Conservation (phyloP, 2,797 vertebrate species). For the Artibeus lituratus region DNA sequence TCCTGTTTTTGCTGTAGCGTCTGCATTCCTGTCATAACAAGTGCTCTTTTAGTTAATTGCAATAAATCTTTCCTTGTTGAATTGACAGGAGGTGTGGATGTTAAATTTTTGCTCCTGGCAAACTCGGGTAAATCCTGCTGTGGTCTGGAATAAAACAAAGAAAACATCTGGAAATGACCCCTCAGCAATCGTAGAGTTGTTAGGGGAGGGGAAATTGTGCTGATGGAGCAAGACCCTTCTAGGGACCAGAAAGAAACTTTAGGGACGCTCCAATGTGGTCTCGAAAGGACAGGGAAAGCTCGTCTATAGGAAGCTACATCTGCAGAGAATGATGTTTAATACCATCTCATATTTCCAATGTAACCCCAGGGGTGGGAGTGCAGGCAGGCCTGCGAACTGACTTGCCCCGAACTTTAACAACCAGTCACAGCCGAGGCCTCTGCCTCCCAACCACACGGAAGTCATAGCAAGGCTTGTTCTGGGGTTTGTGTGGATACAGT, state of each 20-base stretch:
- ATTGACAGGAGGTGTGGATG: conserved; percentile 1
- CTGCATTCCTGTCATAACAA: neutral
- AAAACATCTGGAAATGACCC: neutral
- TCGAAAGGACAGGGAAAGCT: neutral
- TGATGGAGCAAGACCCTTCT: neutral
- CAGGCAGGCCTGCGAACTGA: neutral
- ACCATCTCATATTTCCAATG: neutral
- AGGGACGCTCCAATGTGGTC: neutral
- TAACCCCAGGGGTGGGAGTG: neutral
- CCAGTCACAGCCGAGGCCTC: neutral
- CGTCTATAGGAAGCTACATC: neutral
- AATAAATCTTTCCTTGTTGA: neutral
- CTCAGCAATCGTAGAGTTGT: neutral
- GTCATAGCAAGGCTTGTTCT: too few relatives aligned
- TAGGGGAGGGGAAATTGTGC: neutral
- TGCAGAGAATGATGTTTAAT: neutral
- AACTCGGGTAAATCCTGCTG: neutral
- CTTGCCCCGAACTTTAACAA: neutral
- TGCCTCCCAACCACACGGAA: neutral
- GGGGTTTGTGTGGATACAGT: neutral
- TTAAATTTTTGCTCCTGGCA: conserved; percentile 30
- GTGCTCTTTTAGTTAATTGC: neutral
- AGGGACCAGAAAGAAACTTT: neutral
- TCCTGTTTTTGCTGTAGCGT: neutral
- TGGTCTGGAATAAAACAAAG: neutral